phyloP scores from a whole-genome alignment of 2,888 invertebrate species.

The Heteropelma amictum region DNA sequence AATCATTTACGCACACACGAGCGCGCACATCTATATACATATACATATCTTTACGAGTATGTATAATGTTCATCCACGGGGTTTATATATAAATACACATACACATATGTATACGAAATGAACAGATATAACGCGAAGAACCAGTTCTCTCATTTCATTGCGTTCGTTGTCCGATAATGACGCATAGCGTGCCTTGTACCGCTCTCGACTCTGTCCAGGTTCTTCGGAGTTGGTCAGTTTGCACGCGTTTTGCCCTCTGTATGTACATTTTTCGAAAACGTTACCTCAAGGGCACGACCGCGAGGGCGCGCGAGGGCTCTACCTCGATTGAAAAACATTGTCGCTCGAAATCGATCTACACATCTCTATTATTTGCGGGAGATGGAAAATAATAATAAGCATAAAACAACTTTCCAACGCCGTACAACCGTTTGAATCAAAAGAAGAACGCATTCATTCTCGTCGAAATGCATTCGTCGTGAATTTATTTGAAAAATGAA shows the following conservation, averaged over 20 bases:
- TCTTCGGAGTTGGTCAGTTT: slow-evolving; percentile 14
- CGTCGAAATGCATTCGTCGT: too few species aligned
- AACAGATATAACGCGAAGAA: slow-evolving; percentile 74
- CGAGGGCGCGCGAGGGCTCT: neutral
- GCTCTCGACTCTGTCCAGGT: slow-evolving; percentile 19
- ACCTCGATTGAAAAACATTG: too few species aligned
- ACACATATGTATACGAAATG: slow-evolving; percentile 57
- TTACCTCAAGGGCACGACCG: neutral
- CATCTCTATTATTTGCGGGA: neutral
- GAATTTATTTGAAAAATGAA: too few species aligned
- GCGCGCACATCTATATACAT: slow-evolving; percentile 12
- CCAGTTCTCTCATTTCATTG: slow-evolving; percentile 78
- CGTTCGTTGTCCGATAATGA: slow-evolving; percentile 79
- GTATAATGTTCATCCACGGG: slow-evolving; percentile 1
- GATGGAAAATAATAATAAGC: too few species aligned
- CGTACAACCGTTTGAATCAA: too few species aligned
- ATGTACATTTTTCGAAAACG: neutral
- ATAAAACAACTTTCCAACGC: too few species aligned
- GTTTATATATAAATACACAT: slow-evolving; percentile 7
- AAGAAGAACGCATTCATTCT: too few species aligned
- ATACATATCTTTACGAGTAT: neutral
- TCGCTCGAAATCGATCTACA: neutral
- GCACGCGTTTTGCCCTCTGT: slow-evolving; percentile 6
- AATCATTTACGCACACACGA: slow-evolving; percentile 61
- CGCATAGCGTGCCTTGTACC: slow-evolving; percentile 70